Percentiles rank a stretch among this genome's conserved stretches.
These are phyloP conservation scores for Frankliniella fusca DNA, from an alignment of 2,888 invertebrate species.

Conservation along the genomic window DNA sequence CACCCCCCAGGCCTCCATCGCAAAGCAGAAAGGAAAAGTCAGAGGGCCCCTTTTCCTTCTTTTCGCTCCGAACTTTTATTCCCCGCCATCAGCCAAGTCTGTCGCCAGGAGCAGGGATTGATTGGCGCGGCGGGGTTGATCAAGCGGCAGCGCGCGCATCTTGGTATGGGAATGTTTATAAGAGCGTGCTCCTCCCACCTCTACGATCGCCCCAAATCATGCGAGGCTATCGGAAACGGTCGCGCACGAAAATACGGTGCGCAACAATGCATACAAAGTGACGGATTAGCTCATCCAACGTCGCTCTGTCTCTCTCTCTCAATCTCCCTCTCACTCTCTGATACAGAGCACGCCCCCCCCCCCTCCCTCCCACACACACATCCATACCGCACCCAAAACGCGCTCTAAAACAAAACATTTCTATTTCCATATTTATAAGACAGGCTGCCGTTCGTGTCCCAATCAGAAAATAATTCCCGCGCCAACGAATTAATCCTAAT, in stretches of 20 bases:
- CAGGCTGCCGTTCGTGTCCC: conserved; percentile 7
- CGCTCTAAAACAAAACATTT: conserved; percentile 9
- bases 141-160: not conserved
- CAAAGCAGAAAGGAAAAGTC: too few relatives aligned
- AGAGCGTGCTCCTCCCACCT: not conserved
- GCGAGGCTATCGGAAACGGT: not conserved
- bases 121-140: not conserved
- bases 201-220: not conserved
- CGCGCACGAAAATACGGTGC: conserved; percentile 4
- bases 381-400: not conserved
- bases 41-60: too few relatives aligned
- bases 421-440: conserved; percentile 27
- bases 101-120: too few relatives aligned
- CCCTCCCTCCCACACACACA: too few relatives aligned
- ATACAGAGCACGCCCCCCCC: not conserved
- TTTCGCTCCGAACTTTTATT: too few relatives aligned
- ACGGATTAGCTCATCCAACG: not conserved
- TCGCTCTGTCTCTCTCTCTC: too few relatives aligned
- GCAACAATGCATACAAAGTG: conserved; percentile 16
- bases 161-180: not conserved
- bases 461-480: conserved; percentile 17
- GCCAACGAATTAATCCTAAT: conserved; percentile 20
- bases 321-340: too few relatives aligned
- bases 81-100: too few relatives aligned
- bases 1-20: too few relatives aligned